Conservation (phyloP, 1,140 invertebrate genomes). For the Helicoverpa armigera region DNA sequence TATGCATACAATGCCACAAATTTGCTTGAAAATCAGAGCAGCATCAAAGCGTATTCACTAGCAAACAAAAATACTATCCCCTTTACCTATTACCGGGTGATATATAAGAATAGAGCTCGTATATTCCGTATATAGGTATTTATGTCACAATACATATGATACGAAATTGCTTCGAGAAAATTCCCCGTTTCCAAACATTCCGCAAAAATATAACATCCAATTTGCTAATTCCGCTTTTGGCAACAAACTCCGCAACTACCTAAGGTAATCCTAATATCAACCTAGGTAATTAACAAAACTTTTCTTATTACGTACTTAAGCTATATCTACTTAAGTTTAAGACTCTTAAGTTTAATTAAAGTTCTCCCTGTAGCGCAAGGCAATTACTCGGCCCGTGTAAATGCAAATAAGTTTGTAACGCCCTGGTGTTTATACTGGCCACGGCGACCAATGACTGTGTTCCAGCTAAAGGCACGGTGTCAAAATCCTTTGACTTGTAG, state of each 20-base stretch:
- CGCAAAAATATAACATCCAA: constrained; percentile 42
- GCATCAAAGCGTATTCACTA: neutral
- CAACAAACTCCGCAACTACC: constrained; percentile 39
- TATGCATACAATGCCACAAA: no score
- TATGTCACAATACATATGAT: constrained; percentile 42
- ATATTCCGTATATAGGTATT: constrained; percentile 30
- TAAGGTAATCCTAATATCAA: constrained; percentile 50
- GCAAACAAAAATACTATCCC: neutral
- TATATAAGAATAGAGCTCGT: constrained; percentile 12
- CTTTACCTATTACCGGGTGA: constrained; percentile 17
- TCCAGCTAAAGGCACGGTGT: constrained; percentile 61
- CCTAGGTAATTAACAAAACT: constrained; percentile 66
- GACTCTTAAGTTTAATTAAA: constrained; percentile 84
- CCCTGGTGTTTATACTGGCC: constrained; percentile 76
- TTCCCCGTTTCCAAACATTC: neutral
- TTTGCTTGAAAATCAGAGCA: neutral
- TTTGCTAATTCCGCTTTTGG: constrained; percentile 45
- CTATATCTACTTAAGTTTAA: constrained; percentile 78
- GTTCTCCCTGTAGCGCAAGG: constrained; percentile 82
- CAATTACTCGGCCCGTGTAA: constrained; percentile 85
- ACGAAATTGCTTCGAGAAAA: constrained; percentile 27
- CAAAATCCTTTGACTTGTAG: constrained; percentile 16
- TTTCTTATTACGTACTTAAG: constrained; percentile 75
- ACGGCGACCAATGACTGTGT: constrained; percentile 63
- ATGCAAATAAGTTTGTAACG: constrained; percentile 84